A percentile compares a stretch with the other conserved stretches of the same genome.
Evolutionary conservation across 2,113 vertebrate species (phyloP).

Genomic region (Nannospalax galili): DNA sequence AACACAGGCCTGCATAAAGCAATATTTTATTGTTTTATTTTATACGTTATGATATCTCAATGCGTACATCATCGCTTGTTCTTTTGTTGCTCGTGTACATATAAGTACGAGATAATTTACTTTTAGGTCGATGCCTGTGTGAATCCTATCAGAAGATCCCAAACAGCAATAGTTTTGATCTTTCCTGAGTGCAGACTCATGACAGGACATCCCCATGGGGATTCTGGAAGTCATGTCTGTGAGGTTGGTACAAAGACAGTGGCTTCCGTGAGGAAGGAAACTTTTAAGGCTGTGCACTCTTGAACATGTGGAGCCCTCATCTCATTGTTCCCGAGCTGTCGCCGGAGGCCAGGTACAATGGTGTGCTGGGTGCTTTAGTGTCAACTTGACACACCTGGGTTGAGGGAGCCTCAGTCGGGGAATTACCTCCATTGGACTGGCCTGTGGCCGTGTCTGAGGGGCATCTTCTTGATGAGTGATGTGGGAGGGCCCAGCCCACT

Average conservation of each 20-base stretch:
- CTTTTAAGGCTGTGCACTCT: background rate
- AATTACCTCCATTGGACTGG: too few species aligned
- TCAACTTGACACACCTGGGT: too few species aligned
- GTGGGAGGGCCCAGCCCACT: too few species aligned
- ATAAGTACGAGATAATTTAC: constrained; percentile 15
- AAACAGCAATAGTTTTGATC: background rate
- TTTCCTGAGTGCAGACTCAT: background rate
- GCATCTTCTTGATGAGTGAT: too few species aligned
- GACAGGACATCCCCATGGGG: background rate
- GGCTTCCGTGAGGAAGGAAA: background rate
- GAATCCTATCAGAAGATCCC: constrained; percentile 43
- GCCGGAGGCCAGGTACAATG: background rate
- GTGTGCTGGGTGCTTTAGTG: too few species aligned
- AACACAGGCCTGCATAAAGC: constrained; percentile 2
- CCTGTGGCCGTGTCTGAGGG: too few species aligned
- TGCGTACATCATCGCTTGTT: background rate
- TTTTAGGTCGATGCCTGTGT: constrained; percentile 2
- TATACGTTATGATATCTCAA: background rate
- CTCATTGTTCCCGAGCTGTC: background rate
- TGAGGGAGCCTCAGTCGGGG: too few species aligned
- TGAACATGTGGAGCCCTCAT: background rate
- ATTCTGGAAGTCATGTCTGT: background rate
- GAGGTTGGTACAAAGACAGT: background rate
- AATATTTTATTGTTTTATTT: constrained; percentile 28
- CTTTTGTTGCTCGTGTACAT: constrained; percentile 27